A percentile compares a stretch with the other conserved stretches of the same genome.
Conservation (phyloP, 2,888 invertebrate species). For the Leptinotarsa peninsularis region DNA sequence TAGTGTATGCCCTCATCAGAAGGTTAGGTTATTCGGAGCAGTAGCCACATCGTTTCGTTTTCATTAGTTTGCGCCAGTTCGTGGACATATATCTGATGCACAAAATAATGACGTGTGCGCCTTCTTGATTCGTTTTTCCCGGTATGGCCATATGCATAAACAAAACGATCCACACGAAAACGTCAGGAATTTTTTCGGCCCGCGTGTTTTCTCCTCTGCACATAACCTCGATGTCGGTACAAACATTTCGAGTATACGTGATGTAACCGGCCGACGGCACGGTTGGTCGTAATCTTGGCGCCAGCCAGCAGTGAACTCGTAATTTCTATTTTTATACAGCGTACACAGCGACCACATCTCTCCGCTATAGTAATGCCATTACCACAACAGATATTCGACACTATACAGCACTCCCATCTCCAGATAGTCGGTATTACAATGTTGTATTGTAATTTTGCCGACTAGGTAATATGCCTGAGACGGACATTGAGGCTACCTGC, state of each 20-base stretch:
- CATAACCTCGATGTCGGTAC: slow-evolving; percentile 34
- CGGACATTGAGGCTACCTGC: no score
- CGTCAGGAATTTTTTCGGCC: not conserved
- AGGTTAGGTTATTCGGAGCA: no score
- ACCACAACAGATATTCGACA: slow-evolving; percentile 30
- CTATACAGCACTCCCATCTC: slow-evolving; percentile 38
- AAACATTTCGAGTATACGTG: slow-evolving; percentile 58
- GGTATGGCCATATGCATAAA: no score
- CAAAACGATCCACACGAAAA: slow-evolving; percentile 10
- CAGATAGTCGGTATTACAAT: slow-evolving; percentile 20
- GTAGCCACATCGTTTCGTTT: no score
- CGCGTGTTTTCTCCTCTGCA: slow-evolving; percentile 9
- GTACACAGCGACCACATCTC: slow-evolving; percentile 14
- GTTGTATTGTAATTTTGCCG: slow-evolving; percentile 33
- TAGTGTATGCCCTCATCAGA: no score
- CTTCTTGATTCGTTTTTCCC: no score
- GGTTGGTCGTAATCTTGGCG: slow-evolving; percentile 71
- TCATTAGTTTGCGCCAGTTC: no score
- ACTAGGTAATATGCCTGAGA: no score
- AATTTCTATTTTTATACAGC: slow-evolving; percentile 69
- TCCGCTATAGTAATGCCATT: slow-evolving; percentile 20
- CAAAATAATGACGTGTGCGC: no score
- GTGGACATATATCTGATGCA: no score
- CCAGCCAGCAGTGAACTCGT: slow-evolving; percentile 69
- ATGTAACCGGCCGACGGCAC: slow-evolving; percentile 66